Base-by-base conservation (phyloP, 2,797 vertebrate species). In the Nannoperca obscura region DNA sequence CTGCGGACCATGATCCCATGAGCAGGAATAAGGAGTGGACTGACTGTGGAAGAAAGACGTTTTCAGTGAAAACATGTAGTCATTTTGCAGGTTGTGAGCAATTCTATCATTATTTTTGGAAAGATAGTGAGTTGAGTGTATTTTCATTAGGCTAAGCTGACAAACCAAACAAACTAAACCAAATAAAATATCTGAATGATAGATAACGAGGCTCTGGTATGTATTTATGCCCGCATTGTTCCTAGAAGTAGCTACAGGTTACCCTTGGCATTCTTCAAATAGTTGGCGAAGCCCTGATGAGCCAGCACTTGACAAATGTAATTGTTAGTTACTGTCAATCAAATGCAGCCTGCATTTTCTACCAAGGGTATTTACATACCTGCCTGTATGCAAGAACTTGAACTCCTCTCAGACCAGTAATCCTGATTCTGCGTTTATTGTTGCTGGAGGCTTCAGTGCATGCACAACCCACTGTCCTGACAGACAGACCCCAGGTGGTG, bases 251-350 rank as follows among this genome's bases (percentile, higher is more conserved):
- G 36, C 40, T 7, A 27, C 38, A 49, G 40, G 62, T 61, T 64
- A 54, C 17, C 15, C 2, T 42, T 40, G 46, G 17, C 78, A 84
- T 91, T 88, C 73, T 44, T 84, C 24, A 79, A 50, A 90, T 84
- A 75, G 32, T 54, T 76, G 27, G 9, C 50, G 19, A 65, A 71
- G 22, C 66, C 69, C 50, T 67, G 80, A 85, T 81, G 36, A 78
- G 24, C 63, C 20, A 63, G 27, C 8, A 24, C 58, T 8, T 30
- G 53, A 83, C 67, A 71, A 19, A 10, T 49, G 58, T 44, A 8
- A 24, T 24, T 22, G 46, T 46, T 62, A 42, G 32, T 69, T 24
- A 42, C 15, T 38, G 36, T 38, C 36, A 38, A 9, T 38, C 9
- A 38, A 38, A 38, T 38, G 36, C 36, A 38, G 36, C 0, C 10